Base-by-base conservation (phyloP, 2,113 vertebrate genomes). In the Datnioides undecimradiatus region DNA sequence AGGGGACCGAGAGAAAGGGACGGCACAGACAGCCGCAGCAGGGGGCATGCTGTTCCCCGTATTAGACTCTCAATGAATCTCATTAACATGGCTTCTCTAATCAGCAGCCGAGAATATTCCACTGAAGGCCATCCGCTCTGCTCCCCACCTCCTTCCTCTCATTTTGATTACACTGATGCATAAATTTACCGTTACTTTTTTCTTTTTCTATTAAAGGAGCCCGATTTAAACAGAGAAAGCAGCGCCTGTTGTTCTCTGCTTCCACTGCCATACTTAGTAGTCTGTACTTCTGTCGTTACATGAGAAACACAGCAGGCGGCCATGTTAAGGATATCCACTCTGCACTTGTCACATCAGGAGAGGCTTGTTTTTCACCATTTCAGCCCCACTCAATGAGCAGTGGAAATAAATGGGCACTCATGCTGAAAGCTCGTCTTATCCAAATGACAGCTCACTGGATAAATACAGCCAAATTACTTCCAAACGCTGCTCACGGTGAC, bases 41-140 rank as follows among this genome's bases (percentile, higher is more conserved):
- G 90, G 91, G 84, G 73, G 80, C 57, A 69, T 65, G 67, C 91
- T 90, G 87, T 77, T 89, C 86, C 83, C 85, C 66, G 27, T 70
- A 92, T 89, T 84, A 85, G 84, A 78, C 85, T 86, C 90, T 91
- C 92, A 91, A 69, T 89, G 92, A 91, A 93, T 94, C 91, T 93
- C 90, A 95, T 93, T 92, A 94, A 83, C 88, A 76, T 60, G 75
- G 88, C 75, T 89, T 86, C 86, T 76, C 87, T 93, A 92, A 94
- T 94, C 92, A 92, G 92, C 79, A 92, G 79, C 80, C 3, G 76
- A 84, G 78, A 89, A 92, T 89, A 90, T 93, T 84, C 86, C 83
- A 83, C 84, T 87, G 89, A 92, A 86, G 89, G 79, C 85, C 77
- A 75, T 89, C 85, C 82, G 75, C 79, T 74, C 82, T 34, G 72